Base-by-base conservation (phyloP, 2,888 invertebrate species). In the Chymomyza procnemis region DNA sequence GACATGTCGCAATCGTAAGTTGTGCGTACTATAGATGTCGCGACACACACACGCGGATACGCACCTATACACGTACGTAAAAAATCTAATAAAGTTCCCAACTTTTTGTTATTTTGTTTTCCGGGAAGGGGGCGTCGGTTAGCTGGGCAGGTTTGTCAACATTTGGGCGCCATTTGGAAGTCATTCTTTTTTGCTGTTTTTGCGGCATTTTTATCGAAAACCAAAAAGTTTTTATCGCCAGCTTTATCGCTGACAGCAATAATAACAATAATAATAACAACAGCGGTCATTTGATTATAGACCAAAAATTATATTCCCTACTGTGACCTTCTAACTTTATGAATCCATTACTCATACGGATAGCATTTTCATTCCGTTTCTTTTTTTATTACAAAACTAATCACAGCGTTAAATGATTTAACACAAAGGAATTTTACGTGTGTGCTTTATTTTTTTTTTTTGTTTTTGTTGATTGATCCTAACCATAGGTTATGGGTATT, bases 191-290 rank as follows among this genome's bases (percentile, higher is more conserved):
- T 12, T 41, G 50, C 50, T 50, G 19, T 50, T 50, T 50, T 19
- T 50, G 50, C 50, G 50, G 50, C 19, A 6, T 50, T 50, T n/a
- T 50, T 50, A 50, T 50, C 50, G 50, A 50, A 50, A 50, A 41
- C 1, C 34, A 2, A 41, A 41, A 41, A 16, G 14, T 50, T 50
- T 50, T 50, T 50, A 50, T 50, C 50, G 50, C 18, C 50, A 50
- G 16, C 19, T 50, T 50, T 50, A 50, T 41, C 50, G 50, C 19
- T 50, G 16, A 18, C 50, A 50, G 50, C 50, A 50, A 50, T 19
- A 18, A 50, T n/a, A 50, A 50, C 50, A 50, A 50, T 19, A 18
- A 50, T n/a, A 50, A 50, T n/a, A 41, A 41, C 34, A 41, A 41
- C 26, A 26, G 26, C 26, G 12, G 34, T 41, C 34, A 9, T 12